Conservation (phyloP, 2,797 vertebrate genomes). For the Phataginus tricuspis region DNA sequence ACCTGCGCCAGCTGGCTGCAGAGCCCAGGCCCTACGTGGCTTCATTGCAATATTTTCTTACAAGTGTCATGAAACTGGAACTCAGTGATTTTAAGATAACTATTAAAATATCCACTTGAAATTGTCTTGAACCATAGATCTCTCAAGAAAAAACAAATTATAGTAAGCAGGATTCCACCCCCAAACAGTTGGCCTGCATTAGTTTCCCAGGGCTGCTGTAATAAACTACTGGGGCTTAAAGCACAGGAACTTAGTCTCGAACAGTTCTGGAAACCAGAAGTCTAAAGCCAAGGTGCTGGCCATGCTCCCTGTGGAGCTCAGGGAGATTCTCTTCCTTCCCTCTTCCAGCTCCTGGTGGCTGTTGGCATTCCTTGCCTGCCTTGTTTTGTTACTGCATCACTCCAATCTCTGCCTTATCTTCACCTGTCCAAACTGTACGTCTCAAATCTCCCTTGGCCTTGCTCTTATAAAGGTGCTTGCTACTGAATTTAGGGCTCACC, state of each 20-base stretch:
- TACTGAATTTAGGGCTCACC: background rate
- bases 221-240: background rate
- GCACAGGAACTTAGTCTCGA: background rate
- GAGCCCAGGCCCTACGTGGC: fast-evolving
- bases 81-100: background rate
- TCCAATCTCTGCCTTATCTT: background rate
- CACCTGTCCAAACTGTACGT: background rate
- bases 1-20: background rate
- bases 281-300: background rate
- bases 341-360: background rate
- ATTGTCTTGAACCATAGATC: background rate
- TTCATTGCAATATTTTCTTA: background rate
- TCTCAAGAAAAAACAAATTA: background rate
- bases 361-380: background rate
- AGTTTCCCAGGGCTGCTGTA: background rate
- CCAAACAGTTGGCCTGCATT: background rate
- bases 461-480: background rate
- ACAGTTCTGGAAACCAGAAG: background rate
- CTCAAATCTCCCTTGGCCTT: background rate
- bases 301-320: background rate
- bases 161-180: background rate
- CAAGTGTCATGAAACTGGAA: background rate
- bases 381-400: background rate
- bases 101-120: background rate
- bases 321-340: background rate